A percentile compares a stretch with the other conserved stretches of the same genome.
These are phyloP conservation scores for Actinopyga echinites DNA, from an alignment of 53 echinoderm and acorn worm species.

Conservation along the genomic window DNA sequence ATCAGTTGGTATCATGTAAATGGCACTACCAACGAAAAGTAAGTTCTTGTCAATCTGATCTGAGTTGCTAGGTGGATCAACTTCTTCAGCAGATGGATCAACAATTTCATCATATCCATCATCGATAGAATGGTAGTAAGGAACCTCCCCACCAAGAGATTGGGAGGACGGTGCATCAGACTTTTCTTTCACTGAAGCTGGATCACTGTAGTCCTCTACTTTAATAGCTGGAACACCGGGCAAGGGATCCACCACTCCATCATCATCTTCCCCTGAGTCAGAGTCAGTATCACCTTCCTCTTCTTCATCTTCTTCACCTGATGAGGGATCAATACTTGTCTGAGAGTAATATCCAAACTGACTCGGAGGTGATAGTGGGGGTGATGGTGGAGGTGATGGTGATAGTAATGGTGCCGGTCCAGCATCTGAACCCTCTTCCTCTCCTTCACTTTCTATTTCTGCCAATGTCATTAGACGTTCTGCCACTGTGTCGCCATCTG, in stretches of 20 bases:
- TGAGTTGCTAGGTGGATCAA: no score
- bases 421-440: no score
- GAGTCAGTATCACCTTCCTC: background rate
- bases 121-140: background rate
- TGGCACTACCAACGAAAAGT: background rate
- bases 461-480: no score
- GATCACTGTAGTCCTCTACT: background rate
- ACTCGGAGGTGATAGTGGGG: no score
- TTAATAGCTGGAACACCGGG: slow-evolving; percentile 5
- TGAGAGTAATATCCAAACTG: slow-evolving; percentile 8
- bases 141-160: no score
- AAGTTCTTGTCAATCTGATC: no score
- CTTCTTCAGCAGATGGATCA: no score
- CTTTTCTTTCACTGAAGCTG: background rate
- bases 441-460: no score
- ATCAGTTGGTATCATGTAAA: background rate
- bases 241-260: background rate
- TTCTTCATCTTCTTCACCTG: background rate
- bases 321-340: background rate
- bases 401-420: no score
- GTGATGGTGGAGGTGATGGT: no score
- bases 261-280: background rate
- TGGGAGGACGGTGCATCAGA: no score
- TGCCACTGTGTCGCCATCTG: background rate
- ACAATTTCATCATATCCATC: no score